A percentile compares a stretch with the other conserved stretches of the same genome.
These are phyloP conservation scores for Gambusia affinis DNA, from an alignment of 2,113 vertebrate genomes.

Conservation along the genomic window DNA sequence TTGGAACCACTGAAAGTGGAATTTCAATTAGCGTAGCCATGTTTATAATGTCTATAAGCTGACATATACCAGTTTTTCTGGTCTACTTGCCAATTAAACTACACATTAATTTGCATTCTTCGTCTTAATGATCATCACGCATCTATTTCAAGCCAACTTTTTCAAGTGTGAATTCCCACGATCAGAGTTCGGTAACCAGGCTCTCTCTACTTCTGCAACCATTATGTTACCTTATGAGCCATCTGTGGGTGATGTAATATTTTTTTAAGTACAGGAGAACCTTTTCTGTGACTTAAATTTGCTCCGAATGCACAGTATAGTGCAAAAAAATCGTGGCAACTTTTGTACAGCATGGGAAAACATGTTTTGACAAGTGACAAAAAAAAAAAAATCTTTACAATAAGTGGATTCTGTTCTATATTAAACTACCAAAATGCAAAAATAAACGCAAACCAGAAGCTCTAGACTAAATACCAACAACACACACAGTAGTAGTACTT, in stretches of 20 bases:
- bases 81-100: not conserved
- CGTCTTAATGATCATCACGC: not conserved
- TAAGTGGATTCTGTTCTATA: too few species aligned
- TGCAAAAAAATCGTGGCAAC: not conserved
- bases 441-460: not conserved
- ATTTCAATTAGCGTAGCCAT: not conserved
- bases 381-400: too few species aligned
- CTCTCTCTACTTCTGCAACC: not conserved
- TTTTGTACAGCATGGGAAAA: not conserved
- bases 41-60: not conserved
- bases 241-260: not conserved
- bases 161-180: not conserved
- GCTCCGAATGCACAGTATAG: not conserved
- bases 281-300: not conserved
- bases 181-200: not conserved
- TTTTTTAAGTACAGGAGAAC: not conserved
- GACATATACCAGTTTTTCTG: not conserved
- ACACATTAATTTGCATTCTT: not conserved
- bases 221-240: not conserved
- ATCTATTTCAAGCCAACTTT: not conserved
- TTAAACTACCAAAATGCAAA: too few species aligned
- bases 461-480: too few species aligned
- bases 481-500: too few species aligned
- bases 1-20: constrained; percentile 24
- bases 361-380: not conserved